Evolutionary conservation across 2,888 invertebrate genomes (phyloP).

Genomic region (Arrhopalites spinosus): DNA sequence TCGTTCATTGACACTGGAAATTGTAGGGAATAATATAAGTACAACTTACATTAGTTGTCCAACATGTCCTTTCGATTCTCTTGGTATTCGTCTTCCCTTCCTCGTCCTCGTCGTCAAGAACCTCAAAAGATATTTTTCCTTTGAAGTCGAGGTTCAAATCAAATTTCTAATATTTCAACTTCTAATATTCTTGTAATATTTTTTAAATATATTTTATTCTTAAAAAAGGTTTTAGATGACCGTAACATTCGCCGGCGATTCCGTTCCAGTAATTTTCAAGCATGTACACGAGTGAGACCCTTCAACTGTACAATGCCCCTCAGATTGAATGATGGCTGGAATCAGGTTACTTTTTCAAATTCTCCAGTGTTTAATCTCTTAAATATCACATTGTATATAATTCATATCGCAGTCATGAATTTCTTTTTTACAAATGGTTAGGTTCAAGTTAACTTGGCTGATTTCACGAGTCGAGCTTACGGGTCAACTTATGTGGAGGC

Average conservation of each 20-base stretch:
- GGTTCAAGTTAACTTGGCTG: slow-evolving; percentile 68
- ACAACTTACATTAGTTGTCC: slow-evolving; percentile 68
- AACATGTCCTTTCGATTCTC: slow-evolving; percentile 65
- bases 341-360: slow-evolving; percentile 59
- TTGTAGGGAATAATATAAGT: slow-evolving; percentile 68
- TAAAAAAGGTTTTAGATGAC: slow-evolving; percentile 69
- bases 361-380: too few relatives aligned
- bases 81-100: slow-evolving; percentile 68
- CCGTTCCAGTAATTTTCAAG: slow-evolving; percentile 69
- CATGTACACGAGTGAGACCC: slow-evolving; percentile 67
- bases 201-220: neutral
- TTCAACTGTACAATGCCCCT: slow-evolving; percentile 72
- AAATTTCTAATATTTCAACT: neutral
- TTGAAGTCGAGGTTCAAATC: slow-evolving; percentile 66
- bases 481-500: slow-evolving; percentile 70
- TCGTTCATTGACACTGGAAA: slow-evolving; percentile 67
- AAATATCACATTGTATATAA: too few relatives aligned
- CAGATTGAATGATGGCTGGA: slow-evolving; percentile 68
- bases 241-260: slow-evolving; percentile 67
- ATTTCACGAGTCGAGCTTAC: slow-evolving; percentile 68
- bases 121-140: slow-evolving; percentile 69
- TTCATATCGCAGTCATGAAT: too few relatives aligned
- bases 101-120: slow-evolving; percentile 70
- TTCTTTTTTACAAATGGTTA: slow-evolving; percentile 36
- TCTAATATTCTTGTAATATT: neutral